Percentiles rank a stretch among this genome's conserved stretches.
These are phyloP conservation scores for Tenrec ecaudatus DNA, from an alignment of 2,113 vertebrate species.

Conservation along the genomic window DNA sequence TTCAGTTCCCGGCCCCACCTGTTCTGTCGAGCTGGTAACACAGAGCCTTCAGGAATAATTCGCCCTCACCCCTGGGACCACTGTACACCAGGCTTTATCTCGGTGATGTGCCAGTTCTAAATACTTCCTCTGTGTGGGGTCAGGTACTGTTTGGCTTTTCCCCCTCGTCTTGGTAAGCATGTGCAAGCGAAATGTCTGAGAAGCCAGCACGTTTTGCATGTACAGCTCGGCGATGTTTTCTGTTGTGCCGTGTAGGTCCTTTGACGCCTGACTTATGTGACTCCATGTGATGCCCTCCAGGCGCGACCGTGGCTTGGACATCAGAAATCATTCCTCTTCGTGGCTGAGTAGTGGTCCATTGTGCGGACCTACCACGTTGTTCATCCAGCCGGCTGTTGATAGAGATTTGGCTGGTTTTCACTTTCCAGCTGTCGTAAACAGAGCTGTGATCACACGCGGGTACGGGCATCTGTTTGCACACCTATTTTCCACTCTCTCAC, in stretches of 20 bases:
- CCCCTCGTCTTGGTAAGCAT: not conserved
- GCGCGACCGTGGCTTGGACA: not conserved
- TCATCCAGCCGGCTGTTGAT: not conserved
- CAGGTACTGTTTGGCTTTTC: not conserved
- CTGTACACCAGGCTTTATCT: not conserved
- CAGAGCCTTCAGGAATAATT: not conserved
- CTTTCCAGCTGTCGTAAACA: not conserved
- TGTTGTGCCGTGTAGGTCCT: not conserved
- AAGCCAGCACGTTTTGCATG: too few species aligned
- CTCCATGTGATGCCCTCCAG: not conserved
- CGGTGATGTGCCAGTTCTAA: not conserved
- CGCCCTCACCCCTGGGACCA: not conserved
- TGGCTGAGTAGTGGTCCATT: not conserved
- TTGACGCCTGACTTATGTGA: not conserved
- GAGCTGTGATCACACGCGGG: not conserved
- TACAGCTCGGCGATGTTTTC: not conserved
- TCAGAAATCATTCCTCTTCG: not conserved
- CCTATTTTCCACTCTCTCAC: too few species aligned
- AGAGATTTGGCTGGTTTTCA: not conserved
- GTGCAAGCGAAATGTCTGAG: too few species aligned
- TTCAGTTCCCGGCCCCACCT: not conserved
- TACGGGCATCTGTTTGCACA: not conserved
- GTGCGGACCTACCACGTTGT: not conserved
- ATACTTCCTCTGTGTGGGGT: not conserved
- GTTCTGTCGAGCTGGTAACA: not conserved